Base-by-base conservation (phyloP, 2,113 vertebrate species). In the Carlito syrichta region DNA sequence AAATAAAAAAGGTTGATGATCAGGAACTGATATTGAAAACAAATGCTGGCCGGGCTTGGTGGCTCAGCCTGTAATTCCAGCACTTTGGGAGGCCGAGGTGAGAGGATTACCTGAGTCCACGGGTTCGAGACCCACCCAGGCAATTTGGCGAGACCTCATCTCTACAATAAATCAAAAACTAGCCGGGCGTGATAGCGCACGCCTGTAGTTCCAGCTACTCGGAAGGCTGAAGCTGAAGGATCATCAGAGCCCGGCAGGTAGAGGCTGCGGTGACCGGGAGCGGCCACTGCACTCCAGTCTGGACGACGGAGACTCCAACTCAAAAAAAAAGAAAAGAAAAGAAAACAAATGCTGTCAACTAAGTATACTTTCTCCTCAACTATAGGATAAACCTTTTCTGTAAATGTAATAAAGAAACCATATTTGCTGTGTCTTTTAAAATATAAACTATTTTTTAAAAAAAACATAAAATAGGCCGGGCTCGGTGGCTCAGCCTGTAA, bases 11-110 rank as follows among this genome's bases (percentile, higher is more conserved):
- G 62, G 40, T 58, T 45, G 19, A 40, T 1, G 48, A 76, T 48
- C 40, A 81, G n/a, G 50, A 87, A 66, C 19, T 62, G 27, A 98
- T 97, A 95, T 95, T 98, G 97, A 83, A 23, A 66, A 45, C n/a
- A 86, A 56, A 85, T 35, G n/a, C n/a, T 25, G 63, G 14, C 32
- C 16, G 63, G 32, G 16, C 32, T 1, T 0, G 58, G 63, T 35
- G 32, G 63, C 16, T 66, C 63, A 66, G 35, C 14, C 63, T 35
- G 32, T 19, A 66, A 66, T 66, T 3, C 32, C 35, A 66, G 30
- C 63, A 66, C 63, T 35, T n/a, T 16, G 16, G 63, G 32, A 66
- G 63, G 32, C 16, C 17, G 63, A 66, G 63, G 63, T 32, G 17
- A 16, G 63, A 7, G 14, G 32, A 66, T 19, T 30, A 66, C 32